Evolutionary conservation across 2,113 vertebrate genomes (phyloP), one percentile per base, ranked within the genome.

Genomic region (Melanostigma gelatinosum): DNA sequence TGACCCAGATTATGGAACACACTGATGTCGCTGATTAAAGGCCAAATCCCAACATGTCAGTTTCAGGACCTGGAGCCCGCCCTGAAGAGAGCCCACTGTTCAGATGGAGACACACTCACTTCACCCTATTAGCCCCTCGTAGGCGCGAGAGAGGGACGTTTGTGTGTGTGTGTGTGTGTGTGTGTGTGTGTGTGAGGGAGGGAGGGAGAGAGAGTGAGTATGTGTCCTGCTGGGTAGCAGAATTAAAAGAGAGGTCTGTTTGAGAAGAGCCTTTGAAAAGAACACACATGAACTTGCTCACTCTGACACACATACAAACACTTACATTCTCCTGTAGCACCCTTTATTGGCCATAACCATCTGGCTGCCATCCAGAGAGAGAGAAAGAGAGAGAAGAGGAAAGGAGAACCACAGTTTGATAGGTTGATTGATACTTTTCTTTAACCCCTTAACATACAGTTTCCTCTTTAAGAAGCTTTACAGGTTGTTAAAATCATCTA

Each of bases 191-290:
- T 11, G 79, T 2, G 58, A n/a, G n/a, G 4, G 61, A 8, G 64
- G 16, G 73, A 32, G 34, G n/a, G 61, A 6, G 73, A 38, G 75
- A 48, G 68, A 72, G 77, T 44, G 77, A 52, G 68, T 55, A 63
- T 46, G 69, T 65, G 73, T 87, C 87, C 84, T 83, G 86, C 86
- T 90, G 88, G 78, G 82, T 79, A 72, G 82, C 77, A 80, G 89
- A 87, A 91, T 87, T 91, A 86, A 91, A 91, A 78, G 54, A 88
- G 80, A 84, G 69, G 84, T 86, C 85, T 91, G 84, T 93, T 87
- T 87, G 90, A 83, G 85, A 78, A 52, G 81, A 85, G 80, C 79
- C 87, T 92, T 92, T 90, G 85, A 93, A 92, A 92, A 68, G 66
- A 82, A 89, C 88, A 89, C 88, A 91, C 82, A 90, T 83, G 72